Conservation (phyloP, 2,797 vertebrate species). For the Coracias cyanogaster region DNA sequence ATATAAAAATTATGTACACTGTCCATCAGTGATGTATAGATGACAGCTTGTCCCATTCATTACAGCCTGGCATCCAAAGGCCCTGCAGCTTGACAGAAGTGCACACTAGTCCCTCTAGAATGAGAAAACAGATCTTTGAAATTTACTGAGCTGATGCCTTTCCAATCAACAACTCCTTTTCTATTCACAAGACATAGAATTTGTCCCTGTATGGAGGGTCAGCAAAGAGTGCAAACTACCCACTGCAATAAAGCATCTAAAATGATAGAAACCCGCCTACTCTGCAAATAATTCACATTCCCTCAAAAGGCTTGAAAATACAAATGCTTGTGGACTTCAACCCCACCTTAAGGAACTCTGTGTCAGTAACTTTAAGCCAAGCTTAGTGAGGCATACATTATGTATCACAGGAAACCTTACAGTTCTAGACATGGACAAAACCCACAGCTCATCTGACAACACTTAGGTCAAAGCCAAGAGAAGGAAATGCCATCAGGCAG, state of each 20-base stretch:
- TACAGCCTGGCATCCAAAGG: neutral
- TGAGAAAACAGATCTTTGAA: neutral
- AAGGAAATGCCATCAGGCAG: neutral
- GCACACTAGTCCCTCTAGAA: neutral
- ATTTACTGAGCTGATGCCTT: neutral
- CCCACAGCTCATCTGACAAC: neutral
- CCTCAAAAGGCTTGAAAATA: neutral
- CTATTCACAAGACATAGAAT: neutral
- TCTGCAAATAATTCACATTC: neutral
- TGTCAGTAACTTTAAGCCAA: neutral
- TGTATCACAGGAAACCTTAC: neutral
- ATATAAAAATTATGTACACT: neutral
- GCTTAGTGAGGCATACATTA: neutral
- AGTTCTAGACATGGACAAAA: neutral
- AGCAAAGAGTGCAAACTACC: neutral
- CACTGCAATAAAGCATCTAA: neutral
- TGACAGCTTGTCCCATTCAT: neutral
- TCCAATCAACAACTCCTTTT: neutral
- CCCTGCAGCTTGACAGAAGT: neutral
- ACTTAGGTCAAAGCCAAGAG: neutral
- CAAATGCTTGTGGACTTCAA: neutral
- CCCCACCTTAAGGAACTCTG: neutral
- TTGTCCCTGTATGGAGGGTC: neutral
- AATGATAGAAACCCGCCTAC: neutral
- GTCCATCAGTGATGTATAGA: neutral